phyloP scores from a whole-genome alignment of 2,888 invertebrate species.

The Ophion ellenae region DNA sequence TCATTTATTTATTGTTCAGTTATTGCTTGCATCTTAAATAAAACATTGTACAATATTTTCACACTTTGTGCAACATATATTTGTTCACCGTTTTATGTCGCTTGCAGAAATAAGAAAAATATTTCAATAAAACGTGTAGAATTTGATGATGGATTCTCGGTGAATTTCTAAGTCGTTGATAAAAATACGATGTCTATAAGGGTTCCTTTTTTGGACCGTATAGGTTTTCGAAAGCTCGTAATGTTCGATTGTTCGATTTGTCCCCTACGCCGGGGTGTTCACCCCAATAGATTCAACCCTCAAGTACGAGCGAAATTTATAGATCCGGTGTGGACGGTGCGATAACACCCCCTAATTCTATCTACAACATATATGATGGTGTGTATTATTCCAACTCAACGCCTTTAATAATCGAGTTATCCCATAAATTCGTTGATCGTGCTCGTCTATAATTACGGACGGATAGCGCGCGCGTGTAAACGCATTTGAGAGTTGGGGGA shows the following conservation, averaged over 20 bases:
- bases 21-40: too few species aligned
- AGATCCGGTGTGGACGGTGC: conserved; percentile 7
- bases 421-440: conserved; percentile 38
- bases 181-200: background rate
- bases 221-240: background rate
- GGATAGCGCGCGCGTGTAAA: conserved; percentile 31
- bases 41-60: too few species aligned
- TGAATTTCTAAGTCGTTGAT: background rate
- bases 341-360: conserved; percentile 26
- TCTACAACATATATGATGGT: conserved; percentile 16
- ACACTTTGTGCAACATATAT: too few species aligned
- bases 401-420: conserved; percentile 38
- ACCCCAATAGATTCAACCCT: background rate
- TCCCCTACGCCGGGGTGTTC: background rate
- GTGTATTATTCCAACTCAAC: conserved; percentile 19
- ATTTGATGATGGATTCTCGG: too few species aligned
- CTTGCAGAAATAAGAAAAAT: too few species aligned
- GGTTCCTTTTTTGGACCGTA: too few species aligned
- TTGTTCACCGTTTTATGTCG: too few species aligned
- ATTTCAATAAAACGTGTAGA: too few species aligned
- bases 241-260: background rate
- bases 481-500: conserved; percentile 50
- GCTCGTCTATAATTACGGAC: conserved; percentile 29
- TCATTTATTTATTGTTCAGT: too few species aligned
- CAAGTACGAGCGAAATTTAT: conserved; percentile 19